Percentiles rank a stretch among this genome's conserved stretches.
phyloP scores from a whole-genome alignment of 2,888 invertebrate genomes.

The Nysson spinosus region DNA sequence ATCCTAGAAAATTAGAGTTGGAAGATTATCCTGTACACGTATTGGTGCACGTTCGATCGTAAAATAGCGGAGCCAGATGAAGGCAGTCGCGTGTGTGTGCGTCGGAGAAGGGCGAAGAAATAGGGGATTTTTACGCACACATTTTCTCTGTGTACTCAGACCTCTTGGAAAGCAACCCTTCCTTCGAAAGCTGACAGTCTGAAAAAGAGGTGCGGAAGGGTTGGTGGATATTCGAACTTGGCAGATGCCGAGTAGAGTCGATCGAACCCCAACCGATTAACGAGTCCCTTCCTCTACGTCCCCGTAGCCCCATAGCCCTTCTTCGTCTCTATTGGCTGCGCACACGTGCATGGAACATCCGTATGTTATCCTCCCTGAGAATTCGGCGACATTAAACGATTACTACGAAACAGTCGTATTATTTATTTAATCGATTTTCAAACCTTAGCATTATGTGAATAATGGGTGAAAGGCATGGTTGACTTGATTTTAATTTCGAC shows the following conservation, averaged over 20 bases:
- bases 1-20: no score
- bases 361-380: constrained; percentile 9
- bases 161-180: constrained; percentile 44
- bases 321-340: constrained; percentile 1
- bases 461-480: no score
- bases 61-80: constrained; percentile 7
- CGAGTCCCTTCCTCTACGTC: constrained; percentile 28
- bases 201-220: constrained; percentile 46
- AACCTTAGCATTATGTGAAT: constrained; percentile 27
- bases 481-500: no score
- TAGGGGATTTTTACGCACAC: constrained; percentile 13
- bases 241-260: constrained; percentile 40
- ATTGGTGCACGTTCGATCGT: constrained; percentile 14
- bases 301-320: no score
- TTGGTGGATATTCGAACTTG: constrained; percentile 42
- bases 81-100: not conserved
- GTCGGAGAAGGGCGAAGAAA: constrained; percentile 7
- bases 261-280: constrained; percentile 49
- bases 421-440: constrained; percentile 39
- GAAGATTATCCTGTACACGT: constrained; percentile 8
- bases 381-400: constrained; percentile 22
- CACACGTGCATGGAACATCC: constrained; percentile 12
- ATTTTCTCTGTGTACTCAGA: constrained; percentile 25
- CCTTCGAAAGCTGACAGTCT: constrained; percentile 35
- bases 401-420: constrained; percentile 12